phyloP scores from a whole-genome alignment of 2,888 invertebrate species.

The Panorpa germanica region DNA sequence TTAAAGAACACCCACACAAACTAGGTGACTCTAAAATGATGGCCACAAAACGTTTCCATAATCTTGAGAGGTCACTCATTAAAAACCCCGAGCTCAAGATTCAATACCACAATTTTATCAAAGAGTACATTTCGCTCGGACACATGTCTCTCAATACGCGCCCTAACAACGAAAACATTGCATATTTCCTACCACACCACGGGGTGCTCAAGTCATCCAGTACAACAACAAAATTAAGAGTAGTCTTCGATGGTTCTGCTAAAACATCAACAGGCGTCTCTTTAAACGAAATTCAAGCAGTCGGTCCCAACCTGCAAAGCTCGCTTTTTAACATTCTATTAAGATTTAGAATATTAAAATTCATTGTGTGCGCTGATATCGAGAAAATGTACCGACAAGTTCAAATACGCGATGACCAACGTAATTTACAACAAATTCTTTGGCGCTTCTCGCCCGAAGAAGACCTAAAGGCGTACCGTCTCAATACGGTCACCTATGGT shows the following conservation, averaged over 20 bases:
- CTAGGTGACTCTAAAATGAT: neutral
- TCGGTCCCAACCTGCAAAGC: slow-evolving; percentile 15
- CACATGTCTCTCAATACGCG: no score
- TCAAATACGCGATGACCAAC: slow-evolving; percentile 4
- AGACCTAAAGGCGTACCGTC: slow-evolving; percentile 8
- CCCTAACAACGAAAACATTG: no score
- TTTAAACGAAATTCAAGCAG: slow-evolving; percentile 14
- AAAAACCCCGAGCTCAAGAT: neutral
- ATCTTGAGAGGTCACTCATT: slow-evolving; percentile 3
- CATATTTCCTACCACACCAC: slow-evolving; percentile 9
- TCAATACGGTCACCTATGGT: slow-evolving; percentile 7
- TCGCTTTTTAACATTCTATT: slow-evolving; percentile 13
- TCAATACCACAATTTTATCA: slow-evolving; percentile 6
- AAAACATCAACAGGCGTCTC: slow-evolving; percentile 12
- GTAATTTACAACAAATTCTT: slow-evolving; percentile 10
- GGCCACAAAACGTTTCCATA: slow-evolving; percentile 1
- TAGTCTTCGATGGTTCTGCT: slow-evolving; percentile 11
- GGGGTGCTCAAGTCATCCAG: slow-evolving; percentile 8
- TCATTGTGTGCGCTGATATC: slow-evolving; percentile 13
- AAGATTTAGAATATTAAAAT: slow-evolving; percentile 10
- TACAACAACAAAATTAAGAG: slow-evolving; percentile 9
- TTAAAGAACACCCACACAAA: neutral
- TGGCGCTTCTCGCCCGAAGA: slow-evolving; percentile 6
- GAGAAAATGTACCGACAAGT: slow-evolving; percentile 11
- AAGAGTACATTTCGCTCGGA: slow-evolving; percentile 3